Evolutionary conservation across 2,888 invertebrate genomes (phyloP).

Genomic region (Pterobdella sp.): DNA sequence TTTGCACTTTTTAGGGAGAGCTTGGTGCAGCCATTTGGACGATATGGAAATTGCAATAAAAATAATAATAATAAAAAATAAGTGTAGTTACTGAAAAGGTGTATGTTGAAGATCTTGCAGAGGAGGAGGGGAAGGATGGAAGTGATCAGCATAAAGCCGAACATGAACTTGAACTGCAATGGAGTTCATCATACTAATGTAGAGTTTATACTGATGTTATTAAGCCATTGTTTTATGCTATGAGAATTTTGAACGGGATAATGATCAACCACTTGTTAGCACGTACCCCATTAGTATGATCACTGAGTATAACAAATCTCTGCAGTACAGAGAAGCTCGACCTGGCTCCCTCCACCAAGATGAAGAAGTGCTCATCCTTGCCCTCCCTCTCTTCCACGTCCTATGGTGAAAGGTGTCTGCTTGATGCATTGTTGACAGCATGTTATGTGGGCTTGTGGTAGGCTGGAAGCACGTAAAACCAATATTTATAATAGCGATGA

Average conservation of each 20-base stretch:
- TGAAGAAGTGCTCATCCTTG: slow-evolving; percentile 61
- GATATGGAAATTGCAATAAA: too few relatives aligned
- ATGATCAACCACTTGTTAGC: background rate
- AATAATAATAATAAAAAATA: too few relatives aligned
- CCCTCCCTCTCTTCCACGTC: slow-evolving; percentile 18
- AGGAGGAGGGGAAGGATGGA: slow-evolving; percentile 29
- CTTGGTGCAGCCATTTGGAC: too few relatives aligned
- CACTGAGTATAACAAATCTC: slow-evolving; percentile 68
- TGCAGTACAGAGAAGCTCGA: slow-evolving; percentile 63
- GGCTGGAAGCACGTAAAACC: too few relatives aligned
- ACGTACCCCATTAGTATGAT: slow-evolving; percentile 67
- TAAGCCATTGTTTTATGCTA: background rate
- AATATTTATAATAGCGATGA: too few relatives aligned
- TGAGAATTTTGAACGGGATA: background rate
- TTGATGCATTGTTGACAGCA: background rate
- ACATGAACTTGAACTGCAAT: slow-evolving; percentile 25
- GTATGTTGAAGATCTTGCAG: slow-evolving; percentile 26
- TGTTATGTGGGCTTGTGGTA: background rate
- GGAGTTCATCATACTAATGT: background rate
- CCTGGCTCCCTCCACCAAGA: slow-evolving; percentile 64
- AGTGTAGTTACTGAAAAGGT: slow-evolving; percentile 28
- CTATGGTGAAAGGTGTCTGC: background rate
- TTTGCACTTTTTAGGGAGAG: too few relatives aligned
- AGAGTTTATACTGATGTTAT: background rate
- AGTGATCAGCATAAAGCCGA: slow-evolving; percentile 10